A percentile compares a stretch with the other conserved stretches of the same genome.
These are phyloP conservation scores for Euglossa dilemma DNA, from an alignment of 1,140 invertebrate genomes.

Conservation along the genomic window DNA sequence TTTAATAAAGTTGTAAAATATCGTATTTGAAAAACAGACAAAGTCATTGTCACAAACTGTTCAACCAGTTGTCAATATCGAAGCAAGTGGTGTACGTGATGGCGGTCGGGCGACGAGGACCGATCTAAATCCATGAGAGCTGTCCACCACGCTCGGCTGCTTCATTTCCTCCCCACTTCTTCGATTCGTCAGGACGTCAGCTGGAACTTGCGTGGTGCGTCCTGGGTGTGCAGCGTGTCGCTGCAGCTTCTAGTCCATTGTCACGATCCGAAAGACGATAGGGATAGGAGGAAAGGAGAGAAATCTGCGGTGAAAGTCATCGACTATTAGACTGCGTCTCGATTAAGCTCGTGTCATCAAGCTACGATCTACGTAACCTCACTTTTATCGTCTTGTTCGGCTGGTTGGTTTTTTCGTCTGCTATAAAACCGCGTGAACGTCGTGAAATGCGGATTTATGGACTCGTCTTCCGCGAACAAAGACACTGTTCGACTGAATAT, in stretches of 20 bases:
- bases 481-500: not conserved
- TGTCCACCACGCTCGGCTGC: constrained; percentile 5
- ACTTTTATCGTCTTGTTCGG: not conserved
- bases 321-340: not conserved
- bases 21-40: not conserved
- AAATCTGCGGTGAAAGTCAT: constrained; percentile 3
- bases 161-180: constrained; percentile 50
- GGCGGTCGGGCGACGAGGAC: not conserved
- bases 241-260: constrained; percentile 63
- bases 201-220: constrained; percentile 67
- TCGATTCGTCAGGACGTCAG: constrained; percentile 63
- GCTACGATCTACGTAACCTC: not conserved
- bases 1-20: not conserved
- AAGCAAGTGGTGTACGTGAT: not conserved
- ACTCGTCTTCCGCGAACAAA: not conserved
- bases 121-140: constrained; percentile 31
- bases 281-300: not conserved
- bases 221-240: constrained; percentile 60
- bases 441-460: not conserved
- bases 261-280: constrained; percentile 46
- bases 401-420: not conserved
- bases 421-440: not conserved
- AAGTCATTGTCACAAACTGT: not conserved
- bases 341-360: not conserved
- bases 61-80: not conserved